Evolutionary conservation across 2,888 invertebrate genomes (phyloP).

Genomic region (Vanessa cardui): DNA sequence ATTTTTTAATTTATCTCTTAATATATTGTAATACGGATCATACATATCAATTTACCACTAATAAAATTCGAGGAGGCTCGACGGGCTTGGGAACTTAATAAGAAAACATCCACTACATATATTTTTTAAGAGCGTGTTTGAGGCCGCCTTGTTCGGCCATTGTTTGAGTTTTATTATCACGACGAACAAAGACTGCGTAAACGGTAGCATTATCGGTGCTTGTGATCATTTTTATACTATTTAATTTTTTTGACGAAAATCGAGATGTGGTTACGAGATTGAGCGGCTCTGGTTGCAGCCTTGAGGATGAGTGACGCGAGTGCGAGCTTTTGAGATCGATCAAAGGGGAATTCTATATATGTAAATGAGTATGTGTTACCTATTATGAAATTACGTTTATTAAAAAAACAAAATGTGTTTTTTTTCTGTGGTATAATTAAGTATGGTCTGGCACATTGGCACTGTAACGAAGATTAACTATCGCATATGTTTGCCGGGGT

Average conservation of each 20-base stretch:
- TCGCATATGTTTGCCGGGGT: no score
- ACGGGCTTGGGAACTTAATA: constrained; percentile 60
- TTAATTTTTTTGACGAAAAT: constrained; percentile 62
- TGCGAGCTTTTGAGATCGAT: not conserved
- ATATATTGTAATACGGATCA: constrained; percentile 27
- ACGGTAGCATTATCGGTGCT: constrained; percentile 80
- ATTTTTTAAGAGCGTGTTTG: constrained; percentile 65
- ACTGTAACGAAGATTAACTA: no score
- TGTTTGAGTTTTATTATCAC: constrained; percentile 78
- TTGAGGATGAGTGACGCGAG: constrained; percentile 56
- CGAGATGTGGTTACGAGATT: constrained; percentile 66
- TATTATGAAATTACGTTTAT: no score
- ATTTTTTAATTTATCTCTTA: not conserved
- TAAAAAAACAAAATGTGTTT: no score
- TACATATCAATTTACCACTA: constrained; percentile 35
- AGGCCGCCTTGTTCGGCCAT: constrained; percentile 66
- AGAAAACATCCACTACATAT: constrained; percentile 60
- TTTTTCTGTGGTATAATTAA: no score
- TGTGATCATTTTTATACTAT: constrained; percentile 76
- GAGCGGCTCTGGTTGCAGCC: constrained; percentile 56
- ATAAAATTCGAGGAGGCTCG: constrained; percentile 41
- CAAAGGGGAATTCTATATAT: no score
- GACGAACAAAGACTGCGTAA: constrained; percentile 77
- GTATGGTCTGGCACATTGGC: no score
- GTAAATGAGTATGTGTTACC: not conserved